These are phyloP conservation scores for Chelonoidis abingdonii DNA, from an alignment of 2,113 vertebrate species.

Conservation along the genomic window DNA sequence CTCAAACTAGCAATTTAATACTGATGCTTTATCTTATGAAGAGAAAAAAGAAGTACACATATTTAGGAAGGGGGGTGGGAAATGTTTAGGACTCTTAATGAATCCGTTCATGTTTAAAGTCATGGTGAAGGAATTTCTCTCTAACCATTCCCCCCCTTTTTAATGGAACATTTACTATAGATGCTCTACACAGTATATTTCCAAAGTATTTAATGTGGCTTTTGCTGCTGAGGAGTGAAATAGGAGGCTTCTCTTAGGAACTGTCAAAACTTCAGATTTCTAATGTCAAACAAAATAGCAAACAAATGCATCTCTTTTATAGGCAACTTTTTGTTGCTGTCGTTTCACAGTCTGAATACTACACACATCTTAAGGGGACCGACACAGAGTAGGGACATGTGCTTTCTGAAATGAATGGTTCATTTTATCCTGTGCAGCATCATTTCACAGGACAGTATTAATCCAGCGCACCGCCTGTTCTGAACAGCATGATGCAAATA, in stretches of 20 bases:
- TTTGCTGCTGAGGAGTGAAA: slow-evolving; percentile 9
- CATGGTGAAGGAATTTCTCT: slow-evolving; percentile 23
- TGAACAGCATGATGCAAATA: slow-evolving; percentile 70
- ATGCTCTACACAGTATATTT: slow-evolving; percentile 31
- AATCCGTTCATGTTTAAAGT: slow-evolving; percentile 30
- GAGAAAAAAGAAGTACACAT: neutral
- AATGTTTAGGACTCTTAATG: neutral
- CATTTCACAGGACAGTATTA: slow-evolving; percentile 62
- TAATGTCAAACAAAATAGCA: neutral
- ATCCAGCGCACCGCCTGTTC: slow-evolving; percentile 48
- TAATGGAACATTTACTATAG: slow-evolving; percentile 42
- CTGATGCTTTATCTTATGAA: neutral
- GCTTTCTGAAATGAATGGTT: slow-evolving; percentile 9
- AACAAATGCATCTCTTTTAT: slow-evolving; percentile 17
- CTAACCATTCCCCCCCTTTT: neutral
- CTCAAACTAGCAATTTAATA: slow-evolving; percentile 4
- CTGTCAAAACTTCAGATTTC: slow-evolving; percentile 31
- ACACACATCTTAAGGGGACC: slow-evolving; percentile 6
- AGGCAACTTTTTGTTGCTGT: neutral
- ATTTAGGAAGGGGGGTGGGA: neutral
- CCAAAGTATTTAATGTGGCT: slow-evolving; percentile 41
- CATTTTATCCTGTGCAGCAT: slow-evolving; percentile 35
- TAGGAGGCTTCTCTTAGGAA: slow-evolving; percentile 35
- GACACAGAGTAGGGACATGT: neutral
- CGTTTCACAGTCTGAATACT: slow-evolving; percentile 16